Evolutionary conservation across 2,888 invertebrate genomes (phyloP), one percentile per base, ranked within the genome.

Genomic region (Aplocera efformata): DNA sequence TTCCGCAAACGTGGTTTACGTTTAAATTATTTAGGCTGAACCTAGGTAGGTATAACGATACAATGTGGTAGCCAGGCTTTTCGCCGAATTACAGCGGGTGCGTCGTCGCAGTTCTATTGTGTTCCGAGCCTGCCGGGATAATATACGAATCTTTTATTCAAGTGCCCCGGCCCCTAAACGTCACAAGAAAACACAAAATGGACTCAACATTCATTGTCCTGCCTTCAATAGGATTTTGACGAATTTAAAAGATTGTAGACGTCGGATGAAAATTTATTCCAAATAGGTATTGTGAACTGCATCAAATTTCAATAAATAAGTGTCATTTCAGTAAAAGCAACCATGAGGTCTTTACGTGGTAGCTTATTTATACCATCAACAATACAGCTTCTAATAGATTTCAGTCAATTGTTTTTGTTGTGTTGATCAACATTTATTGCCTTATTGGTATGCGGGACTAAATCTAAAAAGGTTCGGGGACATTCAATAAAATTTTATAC

Each of bases 131-230:
- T 67, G 75, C 60, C 56, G 70, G 77, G 72, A 82, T 82, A 80
- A 83, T 81, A 79, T 75, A 75, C 76, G 76, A 80, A 85, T 85
- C 81, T 85, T 85, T 86, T 86, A 85, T 86, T 84, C 85, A 85
- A 82, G 79, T 82, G 77, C 78, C 65, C 67, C 70, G 74, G 74
- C 65, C 79, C 71, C 73, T 67, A 63, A 78, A 77, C 71, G 68
- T 70, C 68, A 63, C 72, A 80, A 82, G 78, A 79, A 77, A 81
- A 79, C 68, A 72, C 69, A 79, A 75, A 80, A 79, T 78, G 77
- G 66, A 79, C 72, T 74, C 74, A 75, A 72, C 77, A 67, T 69
- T 79, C 80, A 84, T 85, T 84, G 84, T 86, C 60, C 62, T 58
- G 57, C 60, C 73, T 71, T 83, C 77, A 80, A 84, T 80, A 74